These are phyloP conservation scores for Ameiurus melas DNA, from an alignment of 2,113 vertebrate species.

Conservation along the genomic window DNA sequence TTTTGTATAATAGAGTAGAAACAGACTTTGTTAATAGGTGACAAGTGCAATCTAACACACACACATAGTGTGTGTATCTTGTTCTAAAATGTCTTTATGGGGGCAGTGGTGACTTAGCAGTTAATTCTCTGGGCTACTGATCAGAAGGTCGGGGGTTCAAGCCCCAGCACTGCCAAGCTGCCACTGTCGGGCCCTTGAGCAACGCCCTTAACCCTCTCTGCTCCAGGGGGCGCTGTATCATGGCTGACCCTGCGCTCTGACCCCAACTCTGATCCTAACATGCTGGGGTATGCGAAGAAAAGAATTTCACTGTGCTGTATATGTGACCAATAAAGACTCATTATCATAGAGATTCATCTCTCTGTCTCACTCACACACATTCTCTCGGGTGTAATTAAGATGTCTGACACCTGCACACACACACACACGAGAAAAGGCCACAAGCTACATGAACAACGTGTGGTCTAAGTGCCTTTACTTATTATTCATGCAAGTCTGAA, in stretches of 20 bases:
- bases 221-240: too few species aligned
- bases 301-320: too few species aligned
- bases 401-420: background rate
- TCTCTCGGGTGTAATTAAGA: background rate
- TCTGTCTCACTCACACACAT: background rate
- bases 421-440: background rate
- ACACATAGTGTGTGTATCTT: background rate
- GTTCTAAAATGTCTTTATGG: background rate
- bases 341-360: background rate
- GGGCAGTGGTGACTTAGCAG: too few species aligned
- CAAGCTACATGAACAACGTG: background rate
- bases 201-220: too few species aligned
- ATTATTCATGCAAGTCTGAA: background rate
- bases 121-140: too few species aligned
- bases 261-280: too few species aligned
- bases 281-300: too few species aligned
- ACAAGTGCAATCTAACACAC: background rate
- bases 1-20: background rate
- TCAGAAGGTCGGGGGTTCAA: too few species aligned
- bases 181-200: too few species aligned
- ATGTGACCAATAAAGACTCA: too few species aligned
- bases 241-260: too few species aligned
- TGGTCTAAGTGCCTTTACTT: background rate
- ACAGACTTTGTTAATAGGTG: background rate
- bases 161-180: too few species aligned